Evolutionary conservation across 2,888 invertebrate species (phyloP).

Genomic region (Caenorhabditis japonica): DNA sequence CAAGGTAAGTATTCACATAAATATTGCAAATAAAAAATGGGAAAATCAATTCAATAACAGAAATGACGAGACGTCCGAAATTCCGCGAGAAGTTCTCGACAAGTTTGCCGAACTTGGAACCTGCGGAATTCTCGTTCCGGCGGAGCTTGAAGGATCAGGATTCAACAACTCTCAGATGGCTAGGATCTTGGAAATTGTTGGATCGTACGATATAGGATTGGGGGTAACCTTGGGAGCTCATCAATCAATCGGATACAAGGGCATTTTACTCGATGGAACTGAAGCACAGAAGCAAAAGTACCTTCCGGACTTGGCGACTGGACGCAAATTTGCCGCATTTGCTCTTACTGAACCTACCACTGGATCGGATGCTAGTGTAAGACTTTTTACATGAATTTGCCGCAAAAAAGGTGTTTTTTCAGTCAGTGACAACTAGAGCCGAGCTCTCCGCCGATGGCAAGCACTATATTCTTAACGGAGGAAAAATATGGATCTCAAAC

Average conservation of each 20-base stretch:
- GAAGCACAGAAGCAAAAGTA: constrained; percentile 92
- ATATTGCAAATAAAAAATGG: neutral
- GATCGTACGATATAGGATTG: constrained; percentile 92
- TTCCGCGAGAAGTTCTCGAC: constrained; percentile 85
- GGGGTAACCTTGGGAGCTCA: constrained; percentile 96
- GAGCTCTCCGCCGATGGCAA: constrained; percentile 90
- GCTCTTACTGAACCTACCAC: constrained; percentile 92
- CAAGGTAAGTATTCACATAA: constrained; percentile 57
- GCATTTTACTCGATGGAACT: constrained; percentile 90
- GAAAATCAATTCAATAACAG: constrained; percentile 77
- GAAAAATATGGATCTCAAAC: constrained; percentile 99
- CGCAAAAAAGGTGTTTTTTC: constrained; percentile 56
- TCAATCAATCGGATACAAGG: constrained; percentile 84
- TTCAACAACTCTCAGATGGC: constrained; percentile 82
- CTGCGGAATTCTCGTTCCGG: constrained; percentile 88
- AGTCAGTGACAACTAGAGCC: constrained; percentile 84
- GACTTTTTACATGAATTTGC: neutral
- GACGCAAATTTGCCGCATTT: constrained; percentile 90
- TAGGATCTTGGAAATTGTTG: constrained; percentile 91
- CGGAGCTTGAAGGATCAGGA: constrained; percentile 81
- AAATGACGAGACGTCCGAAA: constrained; percentile 87
- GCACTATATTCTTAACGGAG: constrained; percentile 93
- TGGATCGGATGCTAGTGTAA: constrained; percentile 90
- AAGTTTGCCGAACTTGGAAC: constrained; percentile 93
- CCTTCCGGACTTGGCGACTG: constrained; percentile 88